These are phyloP conservation scores for Aquatica leii DNA, from an alignment of 2,888 invertebrate species.

Conservation along the genomic window DNA sequence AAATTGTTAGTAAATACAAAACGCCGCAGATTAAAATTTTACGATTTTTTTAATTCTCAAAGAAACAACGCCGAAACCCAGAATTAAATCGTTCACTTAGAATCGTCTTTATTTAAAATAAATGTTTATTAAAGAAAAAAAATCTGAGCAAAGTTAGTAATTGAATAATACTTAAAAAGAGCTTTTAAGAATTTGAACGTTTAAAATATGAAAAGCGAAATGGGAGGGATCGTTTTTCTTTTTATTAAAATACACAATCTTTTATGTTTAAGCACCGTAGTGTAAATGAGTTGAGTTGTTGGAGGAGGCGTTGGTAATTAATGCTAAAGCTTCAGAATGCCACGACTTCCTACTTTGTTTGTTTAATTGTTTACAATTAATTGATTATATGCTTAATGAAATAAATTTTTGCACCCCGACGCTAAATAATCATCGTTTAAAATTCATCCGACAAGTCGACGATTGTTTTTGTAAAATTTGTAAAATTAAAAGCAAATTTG, in stretches of 20 bases:
- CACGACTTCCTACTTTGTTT: neutral
- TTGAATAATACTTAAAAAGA: slow-evolving; percentile 8
- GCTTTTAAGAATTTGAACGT: slow-evolving; percentile 6
- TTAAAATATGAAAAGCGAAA: slow-evolving; percentile 3
- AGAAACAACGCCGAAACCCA: slow-evolving; percentile 19
- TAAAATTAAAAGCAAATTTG: no score
- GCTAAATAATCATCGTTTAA: no score
- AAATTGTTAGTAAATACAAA: neutral
- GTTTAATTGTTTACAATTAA: neutral
- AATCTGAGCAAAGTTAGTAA: slow-evolving; percentile 1
- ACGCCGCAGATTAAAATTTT: no score
- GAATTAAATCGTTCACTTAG: slow-evolving; percentile 14
- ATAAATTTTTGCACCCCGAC: no score
- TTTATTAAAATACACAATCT: neutral
- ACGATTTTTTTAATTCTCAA: neutral
- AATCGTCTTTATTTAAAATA: neutral
- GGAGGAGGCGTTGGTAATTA: neutral
- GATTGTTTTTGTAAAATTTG: no score
- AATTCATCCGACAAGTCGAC: no score
- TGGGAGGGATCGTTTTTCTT: neutral
- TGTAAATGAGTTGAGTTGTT: slow-evolving; percentile 2
- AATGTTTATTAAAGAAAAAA: slow-evolving; percentile 5
- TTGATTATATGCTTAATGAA: no score
- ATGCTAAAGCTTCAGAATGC: neutral
- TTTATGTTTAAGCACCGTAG: neutral